Percentiles rank a stretch among this genome's conserved stretches.
Evolutionary conservation across 2,888 invertebrate genomes (phyloP).

Genomic region (Coelopa pilipes): DNA sequence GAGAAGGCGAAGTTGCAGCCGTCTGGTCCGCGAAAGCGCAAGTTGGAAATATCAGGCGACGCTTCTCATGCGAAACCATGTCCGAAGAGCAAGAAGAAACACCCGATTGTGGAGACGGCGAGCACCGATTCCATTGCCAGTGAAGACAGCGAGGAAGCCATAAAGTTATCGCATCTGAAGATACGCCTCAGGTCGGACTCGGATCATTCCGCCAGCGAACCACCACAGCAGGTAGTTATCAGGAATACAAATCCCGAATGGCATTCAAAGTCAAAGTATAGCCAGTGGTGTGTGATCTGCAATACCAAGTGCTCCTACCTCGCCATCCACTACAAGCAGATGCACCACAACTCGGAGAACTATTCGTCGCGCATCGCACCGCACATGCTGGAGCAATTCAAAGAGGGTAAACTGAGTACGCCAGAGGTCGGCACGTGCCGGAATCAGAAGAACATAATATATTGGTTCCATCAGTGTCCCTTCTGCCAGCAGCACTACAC

Average conservation of each 20-base stretch:
- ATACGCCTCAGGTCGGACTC: slow-evolving; percentile 23
- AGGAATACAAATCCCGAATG: slow-evolving; percentile 54
- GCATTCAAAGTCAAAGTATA: slow-evolving; percentile 56
- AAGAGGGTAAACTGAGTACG: slow-evolving; percentile 41
- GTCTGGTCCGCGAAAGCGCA: not conserved
- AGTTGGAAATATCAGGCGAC: not conserved
- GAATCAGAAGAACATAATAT: not conserved
- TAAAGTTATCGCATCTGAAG: slow-evolving; percentile 37
- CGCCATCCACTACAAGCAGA: slow-evolving; percentile 53
- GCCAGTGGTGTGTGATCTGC: slow-evolving; percentile 55
- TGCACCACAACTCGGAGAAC: slow-evolving; percentile 53
- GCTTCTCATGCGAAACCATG: slow-evolving; percentile 13
- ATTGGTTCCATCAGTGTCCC: slow-evolving; percentile 53
- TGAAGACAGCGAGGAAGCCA: slow-evolving; percentile 30
- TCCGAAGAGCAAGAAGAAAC: slow-evolving; percentile 33
- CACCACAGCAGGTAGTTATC: slow-evolving; percentile 15
- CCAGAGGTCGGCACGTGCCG: slow-evolving; percentile 45
- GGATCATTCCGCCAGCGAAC: not conserved
- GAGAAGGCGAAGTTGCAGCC: slow-evolving; percentile 22
- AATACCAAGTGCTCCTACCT: slow-evolving; percentile 54
- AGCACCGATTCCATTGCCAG: slow-evolving; percentile 2
- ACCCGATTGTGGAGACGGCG: slow-evolving; percentile 22
- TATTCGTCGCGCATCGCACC: slow-evolving; percentile 58
- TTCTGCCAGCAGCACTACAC: slow-evolving; percentile 55
- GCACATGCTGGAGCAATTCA: slow-evolving; percentile 49